phyloP scores from a whole-genome alignment of 64 coral and sea anemone genomes.

The Montipora cactus region DNA sequence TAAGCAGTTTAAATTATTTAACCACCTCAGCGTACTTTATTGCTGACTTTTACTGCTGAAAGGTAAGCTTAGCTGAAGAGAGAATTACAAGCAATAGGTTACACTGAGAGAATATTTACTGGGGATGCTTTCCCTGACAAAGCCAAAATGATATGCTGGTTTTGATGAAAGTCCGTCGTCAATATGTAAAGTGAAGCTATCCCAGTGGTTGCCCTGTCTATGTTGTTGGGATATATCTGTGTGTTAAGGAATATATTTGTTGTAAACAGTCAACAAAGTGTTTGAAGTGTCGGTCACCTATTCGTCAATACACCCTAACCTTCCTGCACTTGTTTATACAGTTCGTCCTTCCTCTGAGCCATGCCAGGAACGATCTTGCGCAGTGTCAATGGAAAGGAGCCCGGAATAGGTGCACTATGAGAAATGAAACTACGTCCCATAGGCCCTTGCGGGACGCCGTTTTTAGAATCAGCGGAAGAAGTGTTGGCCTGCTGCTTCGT shows the following conservation, averaged over 20 bases:
- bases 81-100: too few relatives aligned
- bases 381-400: conserved; percentile 47
- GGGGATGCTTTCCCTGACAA: too few relatives aligned
- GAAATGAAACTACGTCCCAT: conserved; percentile 30
- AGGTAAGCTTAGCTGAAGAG: too few relatives aligned
- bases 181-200: too few relatives aligned
- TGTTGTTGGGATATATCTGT: too few relatives aligned
- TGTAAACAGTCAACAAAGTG: not conserved
- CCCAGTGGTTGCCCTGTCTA: too few relatives aligned
- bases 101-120: too few relatives aligned
- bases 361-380: conserved; percentile 53
- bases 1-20: too few relatives aligned
- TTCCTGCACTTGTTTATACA: conserved; percentile 57
- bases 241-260: not conserved
- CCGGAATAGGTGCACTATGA: conserved; percentile 26
- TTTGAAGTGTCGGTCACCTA: conserved; percentile 2
- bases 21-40: too few relatives aligned
- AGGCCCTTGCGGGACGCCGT: conserved; percentile 18
- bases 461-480: conserved; percentile 58
- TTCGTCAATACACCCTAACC: conserved; percentile 40
- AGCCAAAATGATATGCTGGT: too few relatives aligned
- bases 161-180: too few relatives aligned
- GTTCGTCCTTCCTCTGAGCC: conserved; percentile 62
- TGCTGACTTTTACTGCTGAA: too few relatives aligned
- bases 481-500: conserved; percentile 19